Conservation (phyloP, 2,113 vertebrate genomes). For the Rutilus rutilus region DNA sequence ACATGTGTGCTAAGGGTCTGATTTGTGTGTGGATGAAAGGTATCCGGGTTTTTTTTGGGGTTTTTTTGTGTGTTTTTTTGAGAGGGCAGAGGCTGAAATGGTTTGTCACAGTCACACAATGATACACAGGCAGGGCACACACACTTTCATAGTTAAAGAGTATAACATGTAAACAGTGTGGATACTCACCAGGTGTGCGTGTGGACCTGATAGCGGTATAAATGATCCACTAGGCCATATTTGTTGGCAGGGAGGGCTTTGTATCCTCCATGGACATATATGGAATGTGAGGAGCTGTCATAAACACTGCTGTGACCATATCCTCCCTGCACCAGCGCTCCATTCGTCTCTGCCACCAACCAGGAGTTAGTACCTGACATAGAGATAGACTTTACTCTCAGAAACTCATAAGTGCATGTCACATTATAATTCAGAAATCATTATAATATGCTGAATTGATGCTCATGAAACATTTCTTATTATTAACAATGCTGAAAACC, state of each 20-base stretch:
- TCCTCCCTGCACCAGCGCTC: conserved; percentile 88
- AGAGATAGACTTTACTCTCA: conserved; percentile 3
- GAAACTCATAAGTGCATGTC: background rate
- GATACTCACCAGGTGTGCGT: conserved; percentile 82
- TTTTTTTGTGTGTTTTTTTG: background rate
- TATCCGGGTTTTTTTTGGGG: background rate
- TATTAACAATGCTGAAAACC: no score
- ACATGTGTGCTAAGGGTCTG: background rate
- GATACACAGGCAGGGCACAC: background rate
- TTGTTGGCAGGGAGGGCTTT: conserved; percentile 89
- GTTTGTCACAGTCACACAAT: background rate
- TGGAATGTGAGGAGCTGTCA: conserved; percentile 75
- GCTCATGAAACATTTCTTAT: no score
- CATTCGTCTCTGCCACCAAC: conserved; percentile 78
- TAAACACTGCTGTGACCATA: conserved; percentile 91
- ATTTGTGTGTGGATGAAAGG: background rate
- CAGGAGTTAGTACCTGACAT: conserved; percentile 81
- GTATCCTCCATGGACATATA: conserved; percentile 90
- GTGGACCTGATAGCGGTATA: conserved; percentile 85
- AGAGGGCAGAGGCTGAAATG: background rate
- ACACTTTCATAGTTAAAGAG: background rate
- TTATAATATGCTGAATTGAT: no score
- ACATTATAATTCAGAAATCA: no score
- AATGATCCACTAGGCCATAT: conserved; percentile 87
- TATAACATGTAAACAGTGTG: background rate